Evolutionary conservation across 2,888 invertebrate species (phyloP).

Genomic region (Cerastis leucographa): DNA sequence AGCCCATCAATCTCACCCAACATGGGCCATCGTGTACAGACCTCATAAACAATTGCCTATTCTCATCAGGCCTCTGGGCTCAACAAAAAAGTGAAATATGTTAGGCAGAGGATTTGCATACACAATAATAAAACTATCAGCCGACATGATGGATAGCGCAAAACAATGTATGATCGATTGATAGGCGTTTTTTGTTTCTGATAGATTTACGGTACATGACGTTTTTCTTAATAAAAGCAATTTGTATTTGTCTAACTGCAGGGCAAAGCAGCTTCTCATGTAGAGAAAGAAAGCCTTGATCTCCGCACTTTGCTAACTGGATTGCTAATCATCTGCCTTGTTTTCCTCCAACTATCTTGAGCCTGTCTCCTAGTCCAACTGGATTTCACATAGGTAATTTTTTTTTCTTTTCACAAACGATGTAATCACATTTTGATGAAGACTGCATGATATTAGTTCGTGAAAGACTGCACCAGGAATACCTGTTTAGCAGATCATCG

Average conservation of each 20-base stretch:
- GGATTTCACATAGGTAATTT: too few species aligned
- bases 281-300: too few species aligned
- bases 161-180: constrained; percentile 30
- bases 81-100: constrained; percentile 30
- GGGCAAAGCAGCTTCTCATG: background rate
- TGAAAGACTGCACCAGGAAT: too few species aligned
- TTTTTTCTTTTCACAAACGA: too few species aligned
- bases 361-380: too few species aligned
- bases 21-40: background rate
- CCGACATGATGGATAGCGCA: constrained; percentile 37
- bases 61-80: constrained; percentile 13
- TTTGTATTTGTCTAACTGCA: constrained; percentile 5
- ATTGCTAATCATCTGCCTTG: too few species aligned
- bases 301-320: too few species aligned
- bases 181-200: constrained; percentile 8
- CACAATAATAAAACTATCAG: constrained; percentile 23
- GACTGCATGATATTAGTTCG: too few species aligned
- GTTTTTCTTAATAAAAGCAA: background rate
- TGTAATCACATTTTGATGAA: too few species aligned
- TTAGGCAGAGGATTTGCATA: constrained; percentile 28
- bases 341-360: too few species aligned
- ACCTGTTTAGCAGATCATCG: too few species aligned
- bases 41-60: background rate
- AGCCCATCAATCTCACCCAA: background rate
- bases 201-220: background rate